Evolutionary conservation across 2,888 invertebrate species (phyloP), one percentile per base, ranked within the genome.

Genomic region (Watsonalla binaria): DNA sequence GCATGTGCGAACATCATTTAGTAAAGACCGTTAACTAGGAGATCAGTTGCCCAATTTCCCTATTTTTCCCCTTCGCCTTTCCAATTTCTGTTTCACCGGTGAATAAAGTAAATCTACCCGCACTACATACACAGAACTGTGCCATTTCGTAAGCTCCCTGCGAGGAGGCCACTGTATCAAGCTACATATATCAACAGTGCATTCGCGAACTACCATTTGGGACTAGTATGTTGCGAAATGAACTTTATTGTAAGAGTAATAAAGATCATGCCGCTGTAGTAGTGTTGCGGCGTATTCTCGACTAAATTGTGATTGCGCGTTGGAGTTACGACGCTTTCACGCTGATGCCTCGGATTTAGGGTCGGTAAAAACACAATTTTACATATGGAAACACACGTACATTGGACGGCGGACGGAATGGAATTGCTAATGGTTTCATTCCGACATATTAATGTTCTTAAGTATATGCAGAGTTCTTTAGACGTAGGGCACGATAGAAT

Each of bases 141-240:
- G 11, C 33, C 46, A 13, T 59, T 55, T 47, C 49, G 56, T 5
- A 33, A 7, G 6, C 11, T 42, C 11, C 42, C 42, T 11, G 42
- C 11, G 42, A 37, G 37, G 11, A 11, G 11, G 42, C 42, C 11
- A 11, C 42, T 11, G 11, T 42, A 42, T 11, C 42, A 11, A 11
- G 11, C 11, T 8, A 24, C 24, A 42, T 42, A 42, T 42, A 42
- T 42, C 42, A 37, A 42, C 42, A 42, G 42, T 42, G 42, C 42
- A 11, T 42, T 42, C 42, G 11, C 42, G 11, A 42, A 11, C 6
- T 37, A 8, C 37, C 37, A 37, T 37, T 11, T 11, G 42, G 11
- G 8, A 11, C 42, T 11, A 42, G 11, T 11, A 8, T 11, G 42
- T 42, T 42, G 42, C 42, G 11, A 8, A 42, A 8, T 42, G 42